Conservation (phyloP, 2,797 vertebrate genomes). For the Oryzias sinensis region DNA sequence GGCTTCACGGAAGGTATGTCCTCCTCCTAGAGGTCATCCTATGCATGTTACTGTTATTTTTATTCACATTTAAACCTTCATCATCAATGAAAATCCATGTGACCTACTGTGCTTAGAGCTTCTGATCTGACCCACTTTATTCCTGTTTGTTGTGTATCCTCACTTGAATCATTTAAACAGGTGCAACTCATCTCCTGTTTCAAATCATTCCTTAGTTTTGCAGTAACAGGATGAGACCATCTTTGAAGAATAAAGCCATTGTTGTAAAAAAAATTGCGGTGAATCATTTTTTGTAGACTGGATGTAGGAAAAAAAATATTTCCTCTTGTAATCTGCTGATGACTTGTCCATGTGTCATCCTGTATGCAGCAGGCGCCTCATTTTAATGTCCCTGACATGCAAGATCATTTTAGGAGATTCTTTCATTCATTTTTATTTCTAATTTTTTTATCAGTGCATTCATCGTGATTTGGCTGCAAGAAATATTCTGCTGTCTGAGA, state of each 20-base stretch:
- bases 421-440: background rate
- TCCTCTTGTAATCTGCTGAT: slow-evolving; percentile 48
- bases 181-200: slow-evolving; percentile 32
- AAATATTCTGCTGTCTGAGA: slow-evolving; percentile 92
- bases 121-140: slow-evolving; percentile 11
- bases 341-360: slow-evolving; percentile 56
- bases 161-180: slow-evolving; percentile 4
- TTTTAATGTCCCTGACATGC: slow-evolving; percentile 10
- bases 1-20: slow-evolving; percentile 89
- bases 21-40: background rate
- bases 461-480: slow-evolving; percentile 90
- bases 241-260: slow-evolving; percentile 55
- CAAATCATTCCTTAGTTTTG: slow-evolving; percentile 56
- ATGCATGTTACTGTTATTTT: background rate
- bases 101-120: no score
- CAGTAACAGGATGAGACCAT: slow-evolving; percentile 56
- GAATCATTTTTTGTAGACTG: slow-evolving; percentile 25
- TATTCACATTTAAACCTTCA: slow-evolving; percentile 2
- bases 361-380: slow-evolving; percentile 1
- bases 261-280: slow-evolving; percentile 46
- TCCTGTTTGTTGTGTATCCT: slow-evolving; percentile 8
- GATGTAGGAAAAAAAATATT: slow-evolving; percentile 45
- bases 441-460: slow-evolving; percentile 81
- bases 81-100: background rate
- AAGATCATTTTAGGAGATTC: slow-evolving; percentile 10